Percentiles rank a stretch among this genome's conserved stretches.
Evolutionary conservation across 2,797 vertebrate species (phyloP).

Genomic region (Hyperoplus lanceolatus): DNA sequence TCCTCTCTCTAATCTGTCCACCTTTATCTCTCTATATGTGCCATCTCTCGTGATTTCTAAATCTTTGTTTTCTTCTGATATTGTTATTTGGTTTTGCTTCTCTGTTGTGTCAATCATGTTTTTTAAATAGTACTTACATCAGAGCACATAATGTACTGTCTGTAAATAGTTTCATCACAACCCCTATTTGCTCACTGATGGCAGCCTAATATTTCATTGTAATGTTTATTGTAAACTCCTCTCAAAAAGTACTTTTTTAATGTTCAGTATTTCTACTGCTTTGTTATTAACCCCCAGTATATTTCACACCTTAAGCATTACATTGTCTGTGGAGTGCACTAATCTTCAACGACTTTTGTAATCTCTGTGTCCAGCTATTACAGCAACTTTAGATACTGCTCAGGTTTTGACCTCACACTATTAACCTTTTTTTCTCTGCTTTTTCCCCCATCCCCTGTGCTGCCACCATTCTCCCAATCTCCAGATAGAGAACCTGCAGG

Average conservation of each 20-base stretch:
- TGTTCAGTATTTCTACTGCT: conserved; percentile 18
- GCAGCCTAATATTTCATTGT: neutral
- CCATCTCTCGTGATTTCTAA: conserved; percentile 4
- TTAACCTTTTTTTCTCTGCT: conserved; percentile 23
- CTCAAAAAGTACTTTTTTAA: conserved; percentile 8
- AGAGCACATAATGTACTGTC: neutral
- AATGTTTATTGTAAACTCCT: conserved; percentile 2
- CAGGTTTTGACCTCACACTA: conserved; percentile 19
- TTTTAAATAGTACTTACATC: neutral
- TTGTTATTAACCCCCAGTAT: conserved; percentile 20
- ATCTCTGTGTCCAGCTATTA: conserved; percentile 18
- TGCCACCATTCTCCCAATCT: neutral
- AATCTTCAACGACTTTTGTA: conserved; percentile 42
- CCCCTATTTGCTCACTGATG: neutral
- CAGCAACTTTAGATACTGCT: conserved; percentile 16
- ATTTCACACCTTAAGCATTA: conserved; percentile 24
- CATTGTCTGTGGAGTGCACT: conserved; percentile 10
- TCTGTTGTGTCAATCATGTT: neutral
- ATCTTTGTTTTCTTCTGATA: neutral
- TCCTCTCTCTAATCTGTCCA: conserved; percentile 12
- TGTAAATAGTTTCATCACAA: neutral
- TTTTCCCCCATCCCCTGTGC: neutral
- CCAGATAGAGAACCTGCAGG: conserved; percentile 93
- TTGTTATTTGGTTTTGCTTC: neutral
- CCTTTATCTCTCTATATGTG: conserved; percentile 31